Conservation (phyloP, 2,888 invertebrate genomes). For the Pheosia gnoma region DNA sequence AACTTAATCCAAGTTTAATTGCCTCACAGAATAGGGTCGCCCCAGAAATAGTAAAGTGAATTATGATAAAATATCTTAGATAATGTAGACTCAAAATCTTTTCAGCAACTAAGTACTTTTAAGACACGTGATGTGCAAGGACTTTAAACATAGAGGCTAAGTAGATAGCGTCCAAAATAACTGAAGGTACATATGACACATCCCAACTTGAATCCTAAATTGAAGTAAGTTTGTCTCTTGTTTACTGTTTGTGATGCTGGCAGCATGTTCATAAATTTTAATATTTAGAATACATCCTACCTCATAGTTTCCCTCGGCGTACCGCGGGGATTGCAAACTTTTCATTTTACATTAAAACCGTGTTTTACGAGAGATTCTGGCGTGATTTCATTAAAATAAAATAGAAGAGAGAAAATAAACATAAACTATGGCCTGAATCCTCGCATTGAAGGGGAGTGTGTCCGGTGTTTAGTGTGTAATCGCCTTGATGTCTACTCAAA, state of each 20-base stretch:
- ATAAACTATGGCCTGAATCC: not conserved
- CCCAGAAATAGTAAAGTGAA: too few species aligned
- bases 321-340: slow-evolving; percentile 20
- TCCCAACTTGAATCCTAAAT: slow-evolving; percentile 30
- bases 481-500: too few species aligned
- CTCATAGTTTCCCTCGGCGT: slow-evolving; percentile 7
- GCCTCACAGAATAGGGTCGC: too few species aligned
- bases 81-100: too few species aligned
- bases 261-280: slow-evolving; percentile 29
- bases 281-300: slow-evolving; percentile 21
- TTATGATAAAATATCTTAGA: too few species aligned
- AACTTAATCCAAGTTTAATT: too few species aligned
- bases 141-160: slow-evolving; percentile 19
- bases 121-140: slow-evolving; percentile 1
- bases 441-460: too few species aligned
- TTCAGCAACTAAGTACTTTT: too few species aligned
- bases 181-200: slow-evolving; percentile 27
- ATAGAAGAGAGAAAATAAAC: not conserved
- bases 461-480: too few species aligned
- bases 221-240: slow-evolving; percentile 30
- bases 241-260: slow-evolving; percentile 19
- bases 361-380: not conserved
- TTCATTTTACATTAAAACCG: slow-evolving; percentile 8
- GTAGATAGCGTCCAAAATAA: slow-evolving; percentile 29
- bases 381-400: not conserved